A percentile compares a stretch with the other conserved stretches of the same genome.
Evolutionary conservation across 1,140 invertebrate genomes (phyloP).

Genomic region (Leptoteleia sp.): DNA sequence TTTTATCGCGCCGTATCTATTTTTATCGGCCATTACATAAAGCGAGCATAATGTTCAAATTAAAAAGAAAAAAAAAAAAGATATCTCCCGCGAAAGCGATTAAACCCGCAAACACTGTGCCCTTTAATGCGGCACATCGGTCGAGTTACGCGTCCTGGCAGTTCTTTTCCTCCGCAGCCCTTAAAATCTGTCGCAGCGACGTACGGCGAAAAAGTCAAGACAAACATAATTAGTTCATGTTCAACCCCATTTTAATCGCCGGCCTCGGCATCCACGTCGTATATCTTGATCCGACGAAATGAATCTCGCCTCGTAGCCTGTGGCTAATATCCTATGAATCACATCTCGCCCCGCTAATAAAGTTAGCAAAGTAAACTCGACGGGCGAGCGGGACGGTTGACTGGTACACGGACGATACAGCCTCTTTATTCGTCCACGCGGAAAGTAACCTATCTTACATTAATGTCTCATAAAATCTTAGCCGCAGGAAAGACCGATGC

Average conservation of each 20-base stretch:
- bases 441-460: too few species aligned
- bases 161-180: constrained; percentile 30
- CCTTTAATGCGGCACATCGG: constrained; percentile 21
- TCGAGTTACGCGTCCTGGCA: background rate
- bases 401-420: constrained; percentile 41
- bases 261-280: constrained; percentile 31
- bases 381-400: constrained; percentile 37
- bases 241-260: constrained; percentile 57
- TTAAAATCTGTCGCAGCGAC: constrained; percentile 48
- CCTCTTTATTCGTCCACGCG: constrained; percentile 59
- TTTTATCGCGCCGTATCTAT: constrained; percentile 5
- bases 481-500: too few species aligned
- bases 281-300: constrained; percentile 61
- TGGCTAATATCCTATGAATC: constrained; percentile 67
- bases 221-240: constrained; percentile 61
- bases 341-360: constrained; percentile 65
- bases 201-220: constrained; percentile 45
- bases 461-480: too few species aligned
- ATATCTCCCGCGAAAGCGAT: constrained; percentile 10
- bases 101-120: constrained; percentile 34
- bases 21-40: constrained; percentile 12
- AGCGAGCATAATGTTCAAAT: constrained; percentile 5
- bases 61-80: too few species aligned
- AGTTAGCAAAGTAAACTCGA: constrained; percentile 65
- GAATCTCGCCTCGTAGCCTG: constrained; percentile 54